Base-by-base conservation (phyloP, 2,888 invertebrate species). In the Prosopocoilus inquinatus region DNA sequence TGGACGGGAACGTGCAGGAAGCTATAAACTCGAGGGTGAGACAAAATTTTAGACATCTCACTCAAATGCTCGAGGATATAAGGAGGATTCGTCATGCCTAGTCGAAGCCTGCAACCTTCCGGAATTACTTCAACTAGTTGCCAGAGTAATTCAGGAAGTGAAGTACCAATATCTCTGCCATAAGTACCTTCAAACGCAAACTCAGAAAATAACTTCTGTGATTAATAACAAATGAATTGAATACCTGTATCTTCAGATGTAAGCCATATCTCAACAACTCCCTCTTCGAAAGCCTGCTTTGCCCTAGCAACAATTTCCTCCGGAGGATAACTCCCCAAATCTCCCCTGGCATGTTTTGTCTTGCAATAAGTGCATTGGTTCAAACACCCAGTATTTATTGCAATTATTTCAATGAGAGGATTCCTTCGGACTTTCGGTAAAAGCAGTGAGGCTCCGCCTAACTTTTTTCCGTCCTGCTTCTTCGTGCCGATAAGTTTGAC, bases 341-440 rank as follows among this genome's bases (percentile, higher is more conserved):
- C 94, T 0, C 99, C 99, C 47, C 99, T 78, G 0, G 98, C 98
- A 75, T 96, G 96, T 72, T 96, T 97, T 0, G 97, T 98, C 78
- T 98, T 99, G 73, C 98, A 99, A 72, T 99, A 99, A 0, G 98
- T 97, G 75, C 99, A 99, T 70, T 96, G 95, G 79, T 99, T 99
- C 2, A 99, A 79, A 68, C 99, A 99, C 0, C 96, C 96, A 0
- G 96, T 94, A 75, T 94, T 96, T 45, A 97, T 94, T 0, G 96
- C 88, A 56, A 97, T 96, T 53, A 99, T 99, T 81, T 99, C 99
- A 56, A 99, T 90, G 0, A 98, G 80, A 0, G 96, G 95, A 78
- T 99, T 99, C 70, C 93, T 90, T 48, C 99, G 82, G 9, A 99
- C 90, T 81, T 99, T 99, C 0, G 98, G 98, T 9, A 99, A 79